Evolutionary conservation across 2,113 vertebrate genomes (phyloP).

Genomic region (Panthera tigris): DNA sequence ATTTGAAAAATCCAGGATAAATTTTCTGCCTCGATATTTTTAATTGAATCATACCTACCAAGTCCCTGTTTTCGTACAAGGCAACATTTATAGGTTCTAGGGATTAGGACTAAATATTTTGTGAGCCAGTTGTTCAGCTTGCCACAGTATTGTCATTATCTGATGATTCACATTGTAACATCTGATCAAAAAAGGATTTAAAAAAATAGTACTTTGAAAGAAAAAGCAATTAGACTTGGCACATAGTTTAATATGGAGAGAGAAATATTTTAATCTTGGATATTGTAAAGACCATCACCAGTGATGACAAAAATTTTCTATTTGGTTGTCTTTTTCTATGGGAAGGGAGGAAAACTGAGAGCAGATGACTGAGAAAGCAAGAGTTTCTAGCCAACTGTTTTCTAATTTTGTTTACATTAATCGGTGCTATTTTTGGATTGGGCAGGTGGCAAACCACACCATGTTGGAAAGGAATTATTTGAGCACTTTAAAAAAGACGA

Average conservation of each 20-base stretch:
- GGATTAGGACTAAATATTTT: not conserved
- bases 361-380: not conserved
- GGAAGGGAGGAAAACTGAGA: not conserved
- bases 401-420: constrained; percentile 28
- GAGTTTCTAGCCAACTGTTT: not conserved
- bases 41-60: not conserved
- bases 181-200: not conserved
- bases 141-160: not conserved
- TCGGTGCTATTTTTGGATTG: not conserved
- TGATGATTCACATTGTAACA: not conserved
- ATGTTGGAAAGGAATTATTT: constrained; percentile 29
- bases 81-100: not conserved
- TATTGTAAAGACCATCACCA: not conserved
- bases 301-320: not conserved
- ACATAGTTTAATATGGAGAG: not conserved
- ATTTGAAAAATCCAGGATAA: not conserved
- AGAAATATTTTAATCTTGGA: not conserved
- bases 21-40: not conserved
- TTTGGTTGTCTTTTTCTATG: not conserved
- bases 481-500: not conserved
- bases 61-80: not conserved
- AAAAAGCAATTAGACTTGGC: not conserved
- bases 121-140: not conserved
- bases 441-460: not conserved
- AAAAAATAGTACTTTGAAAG: not conserved